Percentiles rank a stretch among this genome's conserved stretches.
phyloP scores from a whole-genome alignment of 2,888 invertebrate genomes.

The Hypselothyrea guttata region DNA sequence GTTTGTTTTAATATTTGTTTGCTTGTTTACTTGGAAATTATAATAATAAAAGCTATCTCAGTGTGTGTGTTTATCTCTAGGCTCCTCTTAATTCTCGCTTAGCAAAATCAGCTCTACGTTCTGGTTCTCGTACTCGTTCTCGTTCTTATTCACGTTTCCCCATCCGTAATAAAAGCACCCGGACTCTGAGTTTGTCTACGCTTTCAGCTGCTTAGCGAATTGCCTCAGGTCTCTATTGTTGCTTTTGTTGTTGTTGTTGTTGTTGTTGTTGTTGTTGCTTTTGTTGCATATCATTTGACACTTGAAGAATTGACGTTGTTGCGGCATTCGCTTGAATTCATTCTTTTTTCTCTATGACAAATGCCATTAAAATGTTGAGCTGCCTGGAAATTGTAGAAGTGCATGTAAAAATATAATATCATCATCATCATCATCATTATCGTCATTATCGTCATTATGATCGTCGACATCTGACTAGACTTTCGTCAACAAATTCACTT shows the following conservation, averaged over 20 bases:
- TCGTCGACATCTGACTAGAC: conserved; percentile 16
- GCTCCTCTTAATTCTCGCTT: neutral
- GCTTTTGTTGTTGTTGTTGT: conserved; percentile 7
- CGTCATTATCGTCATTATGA: no score
- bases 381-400: conserved; percentile 34
- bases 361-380: conserved; percentile 50
- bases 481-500: conserved; percentile 8
- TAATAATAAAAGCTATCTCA: conserved; percentile 70
- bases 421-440: no score
- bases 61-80: neutral
- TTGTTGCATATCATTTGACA: conserved; percentile 59
- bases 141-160: conserved; percentile 33
- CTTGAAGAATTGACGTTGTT: conserved; percentile 42
- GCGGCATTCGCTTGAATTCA: conserved; percentile 52
- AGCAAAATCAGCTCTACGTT: neutral
- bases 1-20: conserved; percentile 65
- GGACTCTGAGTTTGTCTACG: conserved; percentile 31
- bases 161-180: conserved; percentile 38
- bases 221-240: conserved; percentile 37
- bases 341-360: conserved; percentile 27
- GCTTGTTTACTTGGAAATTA: conserved; percentile 73
- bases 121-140: conserved; percentile 1
- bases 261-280: conserved; percentile 8
- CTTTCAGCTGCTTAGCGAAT: conserved; percentile 47
- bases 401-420: conserved; percentile 17